A percentile compares a stretch with the other conserved stretches of the same genome.
Evolutionary conservation across 1,140 invertebrate species (phyloP).

Genomic region (Heliothis virescens): DNA sequence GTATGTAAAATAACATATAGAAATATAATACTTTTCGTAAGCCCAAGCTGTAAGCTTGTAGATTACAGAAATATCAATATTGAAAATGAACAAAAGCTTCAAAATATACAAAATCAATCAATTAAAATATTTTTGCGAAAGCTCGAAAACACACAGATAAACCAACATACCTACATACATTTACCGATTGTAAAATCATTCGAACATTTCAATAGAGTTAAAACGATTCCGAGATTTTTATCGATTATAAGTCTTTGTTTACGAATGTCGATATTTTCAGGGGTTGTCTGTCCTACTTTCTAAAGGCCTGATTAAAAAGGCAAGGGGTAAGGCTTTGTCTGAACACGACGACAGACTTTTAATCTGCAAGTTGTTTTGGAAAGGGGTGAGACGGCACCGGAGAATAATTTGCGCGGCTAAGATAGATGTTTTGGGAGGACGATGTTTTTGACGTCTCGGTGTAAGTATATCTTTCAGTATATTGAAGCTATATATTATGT

Average conservation of each 20-base stretch:
- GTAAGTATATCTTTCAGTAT: no score
- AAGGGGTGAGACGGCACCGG: constrained; percentile 11
- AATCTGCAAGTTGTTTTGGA: constrained; percentile 39
- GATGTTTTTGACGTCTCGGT: not conserved
- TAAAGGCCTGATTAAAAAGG: constrained; percentile 40
- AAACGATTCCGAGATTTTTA: not conserved
- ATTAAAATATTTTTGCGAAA: no score
- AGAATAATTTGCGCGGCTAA: constrained; percentile 22
- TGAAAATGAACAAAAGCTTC: no score
- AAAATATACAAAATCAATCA: no score
- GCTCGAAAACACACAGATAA: no score
- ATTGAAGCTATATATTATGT: no score
- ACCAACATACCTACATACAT: no score
- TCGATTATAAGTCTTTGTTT: not conserved
- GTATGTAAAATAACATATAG: no score
- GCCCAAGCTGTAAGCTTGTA: no score
- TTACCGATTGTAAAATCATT: no score
- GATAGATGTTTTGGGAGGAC: not conserved
- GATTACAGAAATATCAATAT: no score
- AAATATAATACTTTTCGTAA: no score
- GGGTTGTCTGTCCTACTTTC: not conserved
- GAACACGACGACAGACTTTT: constrained; percentile 30
- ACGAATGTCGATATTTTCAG: constrained; percentile 7
- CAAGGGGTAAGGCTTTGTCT: constrained; percentile 43
- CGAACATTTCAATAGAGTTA: not conserved